Evolutionary conservation across 2,113 vertebrate genomes (phyloP), one percentile per base, ranked within the genome.

Genomic region (Rynchops niger): DNA sequence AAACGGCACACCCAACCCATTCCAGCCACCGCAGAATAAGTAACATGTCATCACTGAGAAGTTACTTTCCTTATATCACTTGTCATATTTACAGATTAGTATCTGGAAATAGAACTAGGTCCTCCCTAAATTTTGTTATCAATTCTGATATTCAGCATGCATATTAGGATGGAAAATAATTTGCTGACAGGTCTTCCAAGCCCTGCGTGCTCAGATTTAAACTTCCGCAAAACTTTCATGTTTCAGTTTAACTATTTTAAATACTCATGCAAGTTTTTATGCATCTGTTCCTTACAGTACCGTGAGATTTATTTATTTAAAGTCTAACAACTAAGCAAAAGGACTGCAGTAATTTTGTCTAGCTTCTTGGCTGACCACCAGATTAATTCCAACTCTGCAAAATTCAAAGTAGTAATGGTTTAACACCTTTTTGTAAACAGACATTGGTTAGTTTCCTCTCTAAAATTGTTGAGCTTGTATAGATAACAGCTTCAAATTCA

Each of bases 291-390:
- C 40, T 90, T 80, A 65, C 34, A 61, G 20, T 42, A 52, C 40
- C 45, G 36, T 8, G 7, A 81, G 63, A 84, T 71, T 65, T 72
- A 87, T 78, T 91, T 65, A 91, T 91, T 86, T 84, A 6, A 85
- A 88, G 14, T 65, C 47, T 66, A 88, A 32, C 34, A 73, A 12
- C 62, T 77, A 90, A 88, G 88, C 52, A 94, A 92, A 92, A 80
- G 13, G 20, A 61, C 65, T 43, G 53, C 30, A 80, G 34, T 36
- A 69, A 86, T 81, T 94, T 66, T 52, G 38, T 76, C 66, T 56
- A 52, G 40, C 40, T 92, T 95, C 58, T 88, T 92, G 71, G 83
- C 63, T 95, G 82, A 80, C 90, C 90, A 88, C 38, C 71, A 72
- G 78, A 82, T 63, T 47, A 94, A 23, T 65, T 93, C 36, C 53